Evolutionary conservation across 2,797 vertebrate genomes (phyloP).

Genomic region (Glyptemys insculpta): DNA sequence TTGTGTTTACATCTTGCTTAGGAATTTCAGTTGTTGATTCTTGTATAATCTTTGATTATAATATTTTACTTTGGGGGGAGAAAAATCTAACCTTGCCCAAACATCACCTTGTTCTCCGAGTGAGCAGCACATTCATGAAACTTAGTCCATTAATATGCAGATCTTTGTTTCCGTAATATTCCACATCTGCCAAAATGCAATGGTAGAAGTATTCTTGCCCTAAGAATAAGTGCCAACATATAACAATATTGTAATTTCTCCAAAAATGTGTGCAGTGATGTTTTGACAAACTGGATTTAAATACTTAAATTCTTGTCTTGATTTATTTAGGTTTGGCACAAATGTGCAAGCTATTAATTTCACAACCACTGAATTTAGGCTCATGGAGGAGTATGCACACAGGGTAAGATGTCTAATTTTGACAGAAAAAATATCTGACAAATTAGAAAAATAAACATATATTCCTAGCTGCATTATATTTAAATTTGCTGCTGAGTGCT

Average conservation of each 20-base stretch:
- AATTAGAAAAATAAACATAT: not conserved
- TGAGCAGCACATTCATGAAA: constrained; percentile 5
- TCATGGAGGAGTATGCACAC: constrained; percentile 81
- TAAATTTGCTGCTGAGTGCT: not conserved
- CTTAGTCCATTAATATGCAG: constrained; percentile 13
- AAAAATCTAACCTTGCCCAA: not conserved
- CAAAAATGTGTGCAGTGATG: not conserved
- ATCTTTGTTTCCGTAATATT: not conserved
- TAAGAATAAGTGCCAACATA: not conserved
- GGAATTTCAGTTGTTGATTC: not conserved
- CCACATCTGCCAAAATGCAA: not conserved
- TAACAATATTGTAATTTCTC: constrained; percentile 11
- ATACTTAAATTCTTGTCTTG: constrained; percentile 54
- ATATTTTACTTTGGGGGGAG: not conserved
- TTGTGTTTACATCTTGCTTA: constrained; percentile 5
- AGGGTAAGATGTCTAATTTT: constrained; percentile 75
- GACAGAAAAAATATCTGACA: not conserved
- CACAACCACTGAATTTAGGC: constrained; percentile 92
- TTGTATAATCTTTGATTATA: not conserved
- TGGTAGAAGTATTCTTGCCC: not conserved
- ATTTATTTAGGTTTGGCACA: constrained; percentile 83
- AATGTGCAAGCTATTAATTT: constrained; percentile 90
- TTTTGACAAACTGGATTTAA: constrained; percentile 27
- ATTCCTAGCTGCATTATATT: not conserved
- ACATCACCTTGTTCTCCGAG: constrained; percentile 4